A percentile compares a stretch with the other conserved stretches of the same genome.
Conservation (phyloP, 1,140 invertebrate species). For the Drosophila kikkawai region DNA sequence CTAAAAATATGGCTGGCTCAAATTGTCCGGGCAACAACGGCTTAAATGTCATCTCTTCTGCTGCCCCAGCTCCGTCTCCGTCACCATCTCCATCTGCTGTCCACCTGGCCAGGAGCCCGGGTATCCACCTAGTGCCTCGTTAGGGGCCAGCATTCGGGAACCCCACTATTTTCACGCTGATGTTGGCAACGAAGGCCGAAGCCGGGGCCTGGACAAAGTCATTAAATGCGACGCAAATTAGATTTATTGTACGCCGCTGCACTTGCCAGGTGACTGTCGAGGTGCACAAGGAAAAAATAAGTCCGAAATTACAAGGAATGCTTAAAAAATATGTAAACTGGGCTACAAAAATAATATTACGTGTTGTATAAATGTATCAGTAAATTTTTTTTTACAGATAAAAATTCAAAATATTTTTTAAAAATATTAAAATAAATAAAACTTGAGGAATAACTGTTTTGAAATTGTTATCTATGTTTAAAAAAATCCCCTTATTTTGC, state of each 20-base stretch:
- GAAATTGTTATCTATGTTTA: not conserved
- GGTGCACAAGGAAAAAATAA: constrained; percentile 1
- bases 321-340: not conserved
- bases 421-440: not conserved
- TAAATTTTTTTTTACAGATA: not conserved
- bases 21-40: constrained; percentile 71
- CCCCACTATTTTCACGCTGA: constrained; percentile 64
- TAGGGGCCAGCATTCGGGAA: constrained; percentile 51
- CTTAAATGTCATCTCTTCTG: constrained; percentile 70
- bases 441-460: too few species aligned
- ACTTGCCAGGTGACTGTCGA: constrained; percentile 64
- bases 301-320: too few species aligned
- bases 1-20: constrained; percentile 79
- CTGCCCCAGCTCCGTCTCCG: constrained; percentile 8
- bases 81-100: constrained; percentile 7
- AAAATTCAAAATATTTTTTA: too few species aligned
- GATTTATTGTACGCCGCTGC: constrained; percentile 82
- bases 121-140: constrained; percentile 67
- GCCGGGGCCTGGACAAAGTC: constrained; percentile 74
- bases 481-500: not conserved
- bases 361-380: not conserved
- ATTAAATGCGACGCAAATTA: constrained; percentile 85
- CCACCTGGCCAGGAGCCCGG: constrained; percentile 29
- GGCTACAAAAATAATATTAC: too few species aligned
- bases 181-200: constrained; percentile 41